Base-by-base conservation (phyloP, 2,113 vertebrate genomes). In the Eleginops maclovinus region DNA sequence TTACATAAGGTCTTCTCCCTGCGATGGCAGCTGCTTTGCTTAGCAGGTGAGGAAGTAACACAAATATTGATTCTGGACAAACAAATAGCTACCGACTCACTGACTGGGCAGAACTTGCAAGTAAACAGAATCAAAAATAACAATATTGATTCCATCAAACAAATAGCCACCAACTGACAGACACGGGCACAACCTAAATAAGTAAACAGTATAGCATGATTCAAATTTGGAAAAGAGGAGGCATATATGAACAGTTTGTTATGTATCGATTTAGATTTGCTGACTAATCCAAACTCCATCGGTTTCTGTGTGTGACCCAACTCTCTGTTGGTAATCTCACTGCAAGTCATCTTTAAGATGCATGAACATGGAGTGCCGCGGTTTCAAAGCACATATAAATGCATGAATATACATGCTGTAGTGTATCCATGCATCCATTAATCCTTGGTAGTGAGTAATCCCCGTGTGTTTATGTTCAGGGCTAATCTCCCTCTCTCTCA, bases 21-120 rank as follows among this genome's bases (percentile, higher is more conserved):
- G 62, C 12, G 19, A 81, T 81, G 74, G 80, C 87, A 90, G 87
- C 87, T 88, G 89, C 81, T 88, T 87, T 89, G 84, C 83, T 82
- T 89, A 82, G 81, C 87, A 88, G 89, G 87, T 91, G 76, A 88
- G 84, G 79, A 83, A 80, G 72, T 83, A 88, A 89, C 76, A 90
- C 83, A 84, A 84, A 88, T 90, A 91, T 91, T 86, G 86, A 92
- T 90, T 88, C 75, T 74, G 78, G 82, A 84, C 87, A 77, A 91
- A 88, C 88, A 85, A 89, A 88, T 87, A 84, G 84, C 86, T 80
- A 56, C 85, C 65, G 54, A 87, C 87, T 89, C 76, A 85, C 87
- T 88, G 88, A 91, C 87, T 78, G 82, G 81, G 85, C 81, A 83
- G 75, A 89, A 85, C 56, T 79, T 74, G 63, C 64, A 79, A 86